These are phyloP conservation scores for Manis crassicaudata DNA, from an alignment of 2,797 vertebrate genomes.

Conservation along the genomic window DNA sequence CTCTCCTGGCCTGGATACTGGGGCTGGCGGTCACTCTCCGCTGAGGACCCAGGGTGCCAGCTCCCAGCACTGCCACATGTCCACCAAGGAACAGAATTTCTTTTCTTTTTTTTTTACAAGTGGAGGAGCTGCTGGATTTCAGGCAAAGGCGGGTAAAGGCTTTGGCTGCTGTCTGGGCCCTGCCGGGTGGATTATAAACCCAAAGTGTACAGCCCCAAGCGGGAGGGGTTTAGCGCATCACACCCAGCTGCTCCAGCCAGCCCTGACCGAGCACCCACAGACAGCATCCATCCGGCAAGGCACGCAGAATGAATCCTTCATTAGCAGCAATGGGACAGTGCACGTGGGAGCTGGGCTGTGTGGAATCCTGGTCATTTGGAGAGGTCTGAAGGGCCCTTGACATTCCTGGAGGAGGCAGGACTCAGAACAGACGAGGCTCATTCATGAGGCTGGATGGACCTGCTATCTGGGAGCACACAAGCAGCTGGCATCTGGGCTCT, in stretches of 20 bases:
- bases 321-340: constrained; percentile 60
- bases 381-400: constrained; percentile 61
- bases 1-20: constrained; percentile 88
- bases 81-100: constrained; percentile 86
- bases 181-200: constrained; percentile 77
- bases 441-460: background rate
- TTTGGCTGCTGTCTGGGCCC: constrained; percentile 76
- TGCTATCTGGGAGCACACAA: background rate
- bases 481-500: constrained; percentile 14
- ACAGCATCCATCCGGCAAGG: constrained; percentile 76
- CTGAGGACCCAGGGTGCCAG: constrained; percentile 86
- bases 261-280: constrained; percentile 77
- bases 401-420: constrained; percentile 74
- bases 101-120: constrained; percentile 84
- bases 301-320: constrained; percentile 40
- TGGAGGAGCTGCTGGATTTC: constrained; percentile 81
- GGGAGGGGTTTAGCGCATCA: constrained; percentile 74
- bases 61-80: constrained; percentile 88
- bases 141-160: constrained; percentile 79
- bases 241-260: constrained; percentile 80
- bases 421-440: constrained; percentile 61
- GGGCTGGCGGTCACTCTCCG: constrained; percentile 91
- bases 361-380: constrained; percentile 61
- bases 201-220: constrained; percentile 79
- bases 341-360: constrained; percentile 63